A percentile compares a stretch with the other conserved stretches of the same genome.
Conservation (phyloP, 2,113 vertebrate species). For the Kryptolebias marmoratus region DNA sequence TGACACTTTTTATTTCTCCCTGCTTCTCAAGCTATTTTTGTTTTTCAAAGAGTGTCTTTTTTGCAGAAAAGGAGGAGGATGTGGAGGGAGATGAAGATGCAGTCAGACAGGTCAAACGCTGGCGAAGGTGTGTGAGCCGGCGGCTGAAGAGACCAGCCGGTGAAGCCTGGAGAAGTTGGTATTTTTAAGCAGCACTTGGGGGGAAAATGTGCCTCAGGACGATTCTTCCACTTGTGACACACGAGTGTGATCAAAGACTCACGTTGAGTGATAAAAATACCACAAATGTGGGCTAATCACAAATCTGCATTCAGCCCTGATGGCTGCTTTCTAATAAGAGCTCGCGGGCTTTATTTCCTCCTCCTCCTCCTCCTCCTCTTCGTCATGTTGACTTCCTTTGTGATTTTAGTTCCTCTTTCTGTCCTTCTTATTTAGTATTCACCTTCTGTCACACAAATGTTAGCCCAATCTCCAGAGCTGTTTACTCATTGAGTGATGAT, state of each 20-base stretch:
- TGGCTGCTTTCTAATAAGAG: constrained; percentile 51
- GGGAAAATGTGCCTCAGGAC: constrained; percentile 26
- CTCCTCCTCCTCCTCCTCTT: constrained; percentile 14
- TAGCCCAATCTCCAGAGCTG: constrained; percentile 47
- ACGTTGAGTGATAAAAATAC: constrained; percentile 58
- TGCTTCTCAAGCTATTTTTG: constrained; percentile 65
- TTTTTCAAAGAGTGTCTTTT: constrained; percentile 65
- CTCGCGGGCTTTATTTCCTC: constrained; percentile 51
- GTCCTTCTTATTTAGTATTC: constrained; percentile 47
- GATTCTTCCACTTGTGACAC: constrained; percentile 39
- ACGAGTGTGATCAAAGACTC: constrained; percentile 55
- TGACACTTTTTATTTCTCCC: constrained; percentile 55
- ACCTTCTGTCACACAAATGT: constrained; percentile 28
- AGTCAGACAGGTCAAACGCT: constrained; percentile 25
- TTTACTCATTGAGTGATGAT: constrained; percentile 69
- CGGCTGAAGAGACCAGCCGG: constrained; percentile 22
- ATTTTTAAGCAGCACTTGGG: constrained; percentile 40
- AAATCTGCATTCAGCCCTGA: constrained; percentile 56
- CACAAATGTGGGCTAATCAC: constrained; percentile 65
- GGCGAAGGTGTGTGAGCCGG: constrained; percentile 22
- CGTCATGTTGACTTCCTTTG: constrained; percentile 19
- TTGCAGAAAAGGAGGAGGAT: constrained; percentile 5
- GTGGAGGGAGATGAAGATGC: constrained; percentile 26
- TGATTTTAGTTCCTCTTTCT: constrained; percentile 25
- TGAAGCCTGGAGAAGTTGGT: constrained; percentile 22